Conservation (phyloP, 2,113 vertebrate genomes). For the Maccullochella peelii region DNA sequence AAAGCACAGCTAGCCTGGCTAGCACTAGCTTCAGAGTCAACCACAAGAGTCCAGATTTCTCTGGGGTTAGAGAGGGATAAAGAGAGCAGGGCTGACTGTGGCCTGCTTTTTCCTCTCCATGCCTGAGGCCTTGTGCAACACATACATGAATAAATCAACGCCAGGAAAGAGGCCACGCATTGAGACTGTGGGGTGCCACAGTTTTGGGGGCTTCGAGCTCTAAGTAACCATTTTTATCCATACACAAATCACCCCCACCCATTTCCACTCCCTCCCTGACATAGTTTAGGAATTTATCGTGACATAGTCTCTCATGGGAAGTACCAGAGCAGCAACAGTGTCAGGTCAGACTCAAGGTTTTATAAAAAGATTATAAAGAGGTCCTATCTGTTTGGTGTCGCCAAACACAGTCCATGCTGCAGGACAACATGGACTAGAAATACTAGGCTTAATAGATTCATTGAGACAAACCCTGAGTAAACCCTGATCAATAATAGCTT, state of each 20-base stretch:
- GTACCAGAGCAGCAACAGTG: background rate
- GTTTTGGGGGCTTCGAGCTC: slow-evolving; percentile 47
- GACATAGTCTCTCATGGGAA: too few relatives aligned
- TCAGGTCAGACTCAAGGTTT: background rate
- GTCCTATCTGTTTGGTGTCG: too few relatives aligned
- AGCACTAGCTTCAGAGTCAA: slow-evolving; percentile 5
- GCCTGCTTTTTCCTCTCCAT: slow-evolving; percentile 30
- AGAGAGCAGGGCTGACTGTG: slow-evolving; percentile 45
- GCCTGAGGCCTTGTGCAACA: slow-evolving; percentile 59
- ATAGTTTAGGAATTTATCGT: background rate
- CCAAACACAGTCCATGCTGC: too few relatives aligned
- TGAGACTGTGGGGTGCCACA: slow-evolving; percentile 43
- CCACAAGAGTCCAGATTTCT: slow-evolving; percentile 31
- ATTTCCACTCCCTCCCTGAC: slow-evolving; percentile 4
- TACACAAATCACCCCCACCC: slow-evolving; percentile 42
- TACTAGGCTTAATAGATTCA: too few relatives aligned
- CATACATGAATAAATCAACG: slow-evolving; percentile 73
- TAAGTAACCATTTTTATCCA: slow-evolving; percentile 36
- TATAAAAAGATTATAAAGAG: background rate
- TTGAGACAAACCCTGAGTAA: too few relatives aligned
- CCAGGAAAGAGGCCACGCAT: slow-evolving; percentile 57
- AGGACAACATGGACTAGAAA: too few relatives aligned
- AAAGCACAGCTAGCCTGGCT: background rate
- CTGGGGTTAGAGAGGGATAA: slow-evolving; percentile 16
- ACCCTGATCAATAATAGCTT: too few relatives aligned